These are phyloP conservation scores for Lasioglossum vierecki DNA, from an alignment of 2,888 invertebrate species.

Conservation along the genomic window DNA sequence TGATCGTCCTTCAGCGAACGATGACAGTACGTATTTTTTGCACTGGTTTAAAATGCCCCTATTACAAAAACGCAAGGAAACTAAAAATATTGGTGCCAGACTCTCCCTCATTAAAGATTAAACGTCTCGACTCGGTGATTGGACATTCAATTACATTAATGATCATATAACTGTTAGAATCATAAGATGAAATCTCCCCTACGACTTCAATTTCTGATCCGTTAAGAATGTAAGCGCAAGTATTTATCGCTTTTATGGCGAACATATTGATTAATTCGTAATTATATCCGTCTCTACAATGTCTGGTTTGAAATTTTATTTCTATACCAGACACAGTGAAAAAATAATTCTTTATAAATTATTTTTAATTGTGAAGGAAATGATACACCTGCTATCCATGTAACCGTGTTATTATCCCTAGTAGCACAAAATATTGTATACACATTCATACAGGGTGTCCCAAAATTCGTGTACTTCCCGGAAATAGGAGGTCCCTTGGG, in stretches of 20 bases:
- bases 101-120: not conserved
- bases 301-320: not conserved
- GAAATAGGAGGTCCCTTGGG: too few relatives aligned
- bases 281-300: not conserved
- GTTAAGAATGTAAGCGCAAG: not conserved
- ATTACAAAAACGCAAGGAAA: not conserved
- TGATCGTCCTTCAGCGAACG: not conserved
- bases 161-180: not conserved
- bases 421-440: too few relatives aligned
- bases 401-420: not conserved
- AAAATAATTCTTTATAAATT: not conserved
- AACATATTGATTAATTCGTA: too few relatives aligned
- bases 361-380: not conserved
- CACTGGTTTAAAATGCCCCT: too few relatives aligned
- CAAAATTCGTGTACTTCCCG: too few relatives aligned
- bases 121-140: not conserved
- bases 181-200: not conserved
- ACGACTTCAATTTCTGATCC: not conserved
- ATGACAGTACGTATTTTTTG: not conserved
- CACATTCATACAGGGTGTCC: too few relatives aligned
- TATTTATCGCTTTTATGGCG: not conserved
- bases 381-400: not conserved
- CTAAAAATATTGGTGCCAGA: constrained; percentile 15
- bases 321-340: not conserved
- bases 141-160: not conserved